Conservation (phyloP, 2,797 vertebrate species). For the Florisuga fusca region DNA sequence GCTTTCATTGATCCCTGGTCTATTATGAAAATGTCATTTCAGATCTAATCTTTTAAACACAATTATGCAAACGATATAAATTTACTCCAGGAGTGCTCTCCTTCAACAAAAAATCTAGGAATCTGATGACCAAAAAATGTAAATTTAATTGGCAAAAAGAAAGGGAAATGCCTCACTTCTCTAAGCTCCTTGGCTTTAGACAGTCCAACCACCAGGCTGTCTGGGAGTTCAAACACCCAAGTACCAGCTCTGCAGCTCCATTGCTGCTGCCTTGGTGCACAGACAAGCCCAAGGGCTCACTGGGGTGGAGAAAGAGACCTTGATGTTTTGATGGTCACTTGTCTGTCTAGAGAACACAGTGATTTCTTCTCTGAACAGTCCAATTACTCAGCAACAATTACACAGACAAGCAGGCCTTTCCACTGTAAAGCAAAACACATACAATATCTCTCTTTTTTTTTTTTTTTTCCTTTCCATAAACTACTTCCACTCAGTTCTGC, state of each 20-base stretch:
- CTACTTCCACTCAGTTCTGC: neutral
- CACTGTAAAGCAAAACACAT: neutral
- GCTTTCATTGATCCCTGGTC: constrained; percentile 47
- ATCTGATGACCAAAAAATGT: rapidly evolving
- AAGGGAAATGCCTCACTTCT: neutral
- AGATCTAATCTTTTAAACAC: constrained; percentile 56
- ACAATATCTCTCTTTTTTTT: neutral
- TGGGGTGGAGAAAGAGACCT: neutral
- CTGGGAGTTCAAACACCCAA: neutral
- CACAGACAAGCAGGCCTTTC: neutral
- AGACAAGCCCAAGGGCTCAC: rapidly evolving
- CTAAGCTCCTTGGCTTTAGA: neutral
- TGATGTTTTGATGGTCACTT: neutral
- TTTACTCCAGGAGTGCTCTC: neutral
- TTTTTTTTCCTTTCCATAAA: neutral
- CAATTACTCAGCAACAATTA: neutral
- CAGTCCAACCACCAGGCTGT: neutral
- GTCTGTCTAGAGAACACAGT: neutral
- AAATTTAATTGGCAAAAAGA: constrained; percentile 5
- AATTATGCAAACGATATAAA: constrained; percentile 36
- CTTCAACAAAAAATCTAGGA: neutral
- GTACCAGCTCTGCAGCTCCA: neutral
- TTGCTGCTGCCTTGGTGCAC: neutral
- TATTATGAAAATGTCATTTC: constrained; percentile 44
- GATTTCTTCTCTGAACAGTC: neutral